These are phyloP conservation scores for Coremacera marginata DNA, from an alignment of 2,888 invertebrate species.

Conservation along the genomic window DNA sequence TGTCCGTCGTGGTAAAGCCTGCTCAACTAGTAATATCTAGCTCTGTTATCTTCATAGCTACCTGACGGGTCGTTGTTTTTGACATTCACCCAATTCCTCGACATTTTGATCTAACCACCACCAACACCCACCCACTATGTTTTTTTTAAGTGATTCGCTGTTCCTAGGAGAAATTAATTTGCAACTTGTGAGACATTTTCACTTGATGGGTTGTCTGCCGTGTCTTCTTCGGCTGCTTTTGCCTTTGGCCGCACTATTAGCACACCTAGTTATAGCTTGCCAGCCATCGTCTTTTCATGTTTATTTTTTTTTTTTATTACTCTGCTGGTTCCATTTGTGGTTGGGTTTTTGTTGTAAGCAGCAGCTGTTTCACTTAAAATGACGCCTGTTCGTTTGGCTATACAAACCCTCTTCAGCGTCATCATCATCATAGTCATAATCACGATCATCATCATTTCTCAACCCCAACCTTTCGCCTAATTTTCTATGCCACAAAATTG, in stretches of 20 bases:
- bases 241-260: not conserved
- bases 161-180: conserved; percentile 67
- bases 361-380: not conserved
- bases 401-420: not conserved
- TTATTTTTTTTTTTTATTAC: too few species aligned
- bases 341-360: not conserved
- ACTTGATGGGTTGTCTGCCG: conserved; percentile 44
- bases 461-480: conserved; percentile 7
- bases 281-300: too few species aligned
- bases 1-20: not conserved
- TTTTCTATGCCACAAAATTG: conserved; percentile 20
- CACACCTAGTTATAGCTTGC: not conserved
- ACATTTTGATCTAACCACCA: not conserved
- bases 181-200: conserved; percentile 64
- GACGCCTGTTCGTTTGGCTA: conserved; percentile 8
- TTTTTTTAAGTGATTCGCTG: conserved; percentile 23
- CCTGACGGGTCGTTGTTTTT: not conserved
- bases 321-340: too few species aligned
- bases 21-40: not conserved
- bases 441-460: not conserved
- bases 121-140: not conserved
- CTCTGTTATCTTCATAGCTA: not conserved
- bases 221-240: not conserved
- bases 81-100: not conserved
- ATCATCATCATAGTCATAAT: not conserved